Conservation (phyloP, 2,888 invertebrate genomes). For the Sisyra nigra region DNA sequence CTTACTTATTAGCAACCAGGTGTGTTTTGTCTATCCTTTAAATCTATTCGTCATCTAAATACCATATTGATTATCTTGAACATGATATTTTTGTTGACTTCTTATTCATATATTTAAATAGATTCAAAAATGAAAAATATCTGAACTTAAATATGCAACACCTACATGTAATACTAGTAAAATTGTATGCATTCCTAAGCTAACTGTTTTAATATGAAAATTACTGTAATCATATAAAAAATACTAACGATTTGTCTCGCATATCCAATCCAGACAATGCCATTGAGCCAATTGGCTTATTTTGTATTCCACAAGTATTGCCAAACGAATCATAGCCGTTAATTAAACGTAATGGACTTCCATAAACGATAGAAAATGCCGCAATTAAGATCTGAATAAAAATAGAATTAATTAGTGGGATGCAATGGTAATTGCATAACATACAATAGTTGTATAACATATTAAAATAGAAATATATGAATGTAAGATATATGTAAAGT, state of each 20-base stretch:
- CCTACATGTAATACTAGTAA: no score
- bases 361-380: conserved; percentile 75
- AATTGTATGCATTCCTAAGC: no score
- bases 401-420: conserved; percentile 10
- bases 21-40: no score
- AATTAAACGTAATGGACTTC: conserved; percentile 68
- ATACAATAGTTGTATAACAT: not conserved
- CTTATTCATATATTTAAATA: no score
- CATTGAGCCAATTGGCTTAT: conserved; percentile 55
- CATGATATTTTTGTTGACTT: no score
- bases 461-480: no score
- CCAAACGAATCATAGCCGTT: conserved; percentile 91
- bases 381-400: conserved; percentile 57
- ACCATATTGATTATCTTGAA: no score
- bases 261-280: conserved; percentile 69
- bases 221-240: conserved; percentile 6
- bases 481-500: no score
- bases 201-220: not conserved
- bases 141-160: no score
- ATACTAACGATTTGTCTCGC: conserved; percentile 44
- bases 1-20: no score
- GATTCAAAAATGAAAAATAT: no score
- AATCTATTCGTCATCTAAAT: no score
- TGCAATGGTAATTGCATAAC: not conserved
- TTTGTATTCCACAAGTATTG: conserved; percentile 78